Percentiles rank a stretch among this genome's conserved stretches.
Evolutionary conservation across 1,140 invertebrate species (phyloP).

Genomic region (Drosophila sturtevanti): DNA sequence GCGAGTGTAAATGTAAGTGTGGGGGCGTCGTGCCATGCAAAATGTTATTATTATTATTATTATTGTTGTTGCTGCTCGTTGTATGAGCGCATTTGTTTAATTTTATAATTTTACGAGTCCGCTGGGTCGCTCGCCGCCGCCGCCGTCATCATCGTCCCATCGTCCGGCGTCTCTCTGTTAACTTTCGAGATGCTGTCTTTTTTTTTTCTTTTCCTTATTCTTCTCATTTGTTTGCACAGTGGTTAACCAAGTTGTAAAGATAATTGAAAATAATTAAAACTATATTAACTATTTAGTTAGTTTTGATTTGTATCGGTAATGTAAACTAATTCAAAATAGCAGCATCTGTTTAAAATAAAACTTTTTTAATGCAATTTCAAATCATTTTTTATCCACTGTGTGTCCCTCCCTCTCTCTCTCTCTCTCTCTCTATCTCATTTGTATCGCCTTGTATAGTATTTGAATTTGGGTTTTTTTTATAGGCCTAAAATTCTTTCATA

Average conservation of each 20-base stretch:
- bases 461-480: constrained; percentile 32
- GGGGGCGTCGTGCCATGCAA: neutral
- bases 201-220: neutral
- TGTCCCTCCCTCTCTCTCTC: neutral
- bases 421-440: neutral
- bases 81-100: constrained; percentile 36
- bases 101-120: constrained; percentile 25
- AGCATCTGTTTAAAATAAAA: no score
- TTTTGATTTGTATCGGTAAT: no score
- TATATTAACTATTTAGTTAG: no score
- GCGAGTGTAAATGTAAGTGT: neutral
- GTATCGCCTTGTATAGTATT: neutral
- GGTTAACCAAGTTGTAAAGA: neutral
- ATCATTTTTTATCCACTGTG: neutral
- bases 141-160: neutral
- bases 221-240: neutral
- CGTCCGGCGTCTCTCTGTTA: neutral
- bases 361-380: no score
- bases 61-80: constrained; percentile 9
- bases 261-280: no score
- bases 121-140: neutral
- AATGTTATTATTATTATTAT: constrained; percentile 16
- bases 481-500: constrained; percentile 43
- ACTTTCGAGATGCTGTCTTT: neutral
- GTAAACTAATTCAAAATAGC: no score